Conservation (phyloP, 2,888 invertebrate species). For the Noctua pronuba region DNA sequence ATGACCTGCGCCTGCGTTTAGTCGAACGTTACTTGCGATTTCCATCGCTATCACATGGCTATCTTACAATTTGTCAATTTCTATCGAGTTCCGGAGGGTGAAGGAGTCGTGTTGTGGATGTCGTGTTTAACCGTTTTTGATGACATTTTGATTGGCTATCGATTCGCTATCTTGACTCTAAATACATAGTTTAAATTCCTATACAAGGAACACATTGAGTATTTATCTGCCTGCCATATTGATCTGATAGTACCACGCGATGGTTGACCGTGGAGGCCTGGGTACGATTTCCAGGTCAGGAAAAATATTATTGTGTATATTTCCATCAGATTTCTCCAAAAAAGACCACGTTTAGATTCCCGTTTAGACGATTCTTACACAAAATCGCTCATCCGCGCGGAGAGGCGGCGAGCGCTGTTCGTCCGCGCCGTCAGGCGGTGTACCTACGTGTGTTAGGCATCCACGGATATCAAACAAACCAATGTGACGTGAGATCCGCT, state of each 20-base stretch:
- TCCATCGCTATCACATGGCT: conserved; percentile 22
- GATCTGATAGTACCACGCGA: not conserved
- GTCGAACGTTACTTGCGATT: conserved; percentile 42
- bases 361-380: not conserved
- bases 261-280: too few species aligned
- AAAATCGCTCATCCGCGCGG: not conserved
- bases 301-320: not conserved
- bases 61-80: conserved; percentile 52
- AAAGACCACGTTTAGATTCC: not conserved
- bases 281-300: not conserved
- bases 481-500: not conserved
- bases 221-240: not conserved
- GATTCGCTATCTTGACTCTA: conserved; percentile 9
- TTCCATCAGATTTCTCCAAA: not conserved
- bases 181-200: not conserved
- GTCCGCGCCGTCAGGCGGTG: not conserved
- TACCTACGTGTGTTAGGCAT: not conserved
- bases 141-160: conserved; percentile 23
- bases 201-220: not conserved
- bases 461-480: not conserved
- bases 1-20: conserved; percentile 59
- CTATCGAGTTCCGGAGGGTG: conserved; percentile 22
- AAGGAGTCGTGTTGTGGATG: conserved; percentile 38
- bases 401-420: not conserved
- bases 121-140: conserved; percentile 4